These are phyloP conservation scores for Phengaris alcon DNA, from an alignment of 2,888 invertebrate species.

Conservation along the genomic window DNA sequence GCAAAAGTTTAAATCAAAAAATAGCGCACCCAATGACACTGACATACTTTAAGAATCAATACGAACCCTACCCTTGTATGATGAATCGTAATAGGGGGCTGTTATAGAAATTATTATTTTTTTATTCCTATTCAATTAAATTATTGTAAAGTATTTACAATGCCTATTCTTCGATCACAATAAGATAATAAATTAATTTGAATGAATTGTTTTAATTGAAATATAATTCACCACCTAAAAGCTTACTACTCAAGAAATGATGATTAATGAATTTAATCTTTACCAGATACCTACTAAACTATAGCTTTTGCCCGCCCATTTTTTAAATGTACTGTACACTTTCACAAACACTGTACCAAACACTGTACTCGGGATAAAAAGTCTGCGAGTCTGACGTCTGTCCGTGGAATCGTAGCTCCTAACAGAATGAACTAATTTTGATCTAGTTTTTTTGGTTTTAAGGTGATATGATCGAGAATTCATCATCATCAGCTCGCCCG, in stretches of 20 bases:
- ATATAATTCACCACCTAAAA: neutral
- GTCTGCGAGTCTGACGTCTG: too few relatives aligned
- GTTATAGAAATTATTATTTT: constrained; percentile 10
- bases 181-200: neutral
- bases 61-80: constrained; percentile 1
- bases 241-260: neutral
- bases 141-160: constrained; percentile 13
- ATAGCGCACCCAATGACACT: constrained; percentile 17
- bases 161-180: neutral
- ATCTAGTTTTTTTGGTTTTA: too few relatives aligned
- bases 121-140: constrained; percentile 13
- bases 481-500: too few relatives aligned
- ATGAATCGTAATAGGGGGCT: neutral
- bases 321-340: too few relatives aligned
- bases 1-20: neutral
- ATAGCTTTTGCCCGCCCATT: too few relatives aligned
- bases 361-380: too few relatives aligned
- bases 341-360: too few relatives aligned
- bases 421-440: too few relatives aligned
- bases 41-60: constrained; percentile 15
- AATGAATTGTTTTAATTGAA: neutral
- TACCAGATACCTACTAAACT: neutral
- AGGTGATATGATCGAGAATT: too few relatives aligned
- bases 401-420: too few relatives aligned
- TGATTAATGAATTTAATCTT: neutral